Evolutionary conservation across 2,113 vertebrate species (phyloP).

Genomic region (Trachemys scripta): DNA sequence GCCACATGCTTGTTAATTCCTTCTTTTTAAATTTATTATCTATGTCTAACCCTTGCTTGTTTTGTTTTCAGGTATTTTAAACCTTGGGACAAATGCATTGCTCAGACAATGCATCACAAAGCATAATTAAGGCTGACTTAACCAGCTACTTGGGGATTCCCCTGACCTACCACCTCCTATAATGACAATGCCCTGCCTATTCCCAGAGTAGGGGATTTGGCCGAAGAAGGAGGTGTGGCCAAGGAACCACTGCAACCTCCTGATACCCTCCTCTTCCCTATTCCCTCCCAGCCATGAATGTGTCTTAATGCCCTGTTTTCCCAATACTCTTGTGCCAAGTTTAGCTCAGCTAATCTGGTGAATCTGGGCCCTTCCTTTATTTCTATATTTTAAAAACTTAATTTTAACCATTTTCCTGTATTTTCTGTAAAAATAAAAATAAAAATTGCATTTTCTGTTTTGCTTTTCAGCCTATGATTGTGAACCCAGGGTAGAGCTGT

Average conservation of each 20-base stretch:
- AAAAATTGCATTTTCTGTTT: not conserved
- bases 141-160: not conserved
- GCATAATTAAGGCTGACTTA: not conserved
- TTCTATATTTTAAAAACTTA: not conserved
- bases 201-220: not conserved
- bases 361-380: not conserved
- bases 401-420: not conserved
- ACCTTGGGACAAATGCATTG: not conserved
- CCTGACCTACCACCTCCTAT: not conserved
- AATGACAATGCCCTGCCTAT: not conserved
- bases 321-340: fast-evolving
- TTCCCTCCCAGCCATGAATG: not conserved
- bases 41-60: not conserved
- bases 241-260: not conserved
- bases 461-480: not conserved
- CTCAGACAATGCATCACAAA: not conserved
- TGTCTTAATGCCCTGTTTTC: not conserved
- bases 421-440: not conserved
- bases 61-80: not conserved
- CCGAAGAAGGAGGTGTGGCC: not conserved
- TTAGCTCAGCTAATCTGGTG: not conserved
- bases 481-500: not conserved
- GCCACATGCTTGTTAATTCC: not conserved
- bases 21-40: not conserved
- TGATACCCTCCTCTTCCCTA: not conserved